These are phyloP conservation scores for Mythimna pallens DNA, from an alignment of 2,888 invertebrate genomes.

Conservation along the genomic window DNA sequence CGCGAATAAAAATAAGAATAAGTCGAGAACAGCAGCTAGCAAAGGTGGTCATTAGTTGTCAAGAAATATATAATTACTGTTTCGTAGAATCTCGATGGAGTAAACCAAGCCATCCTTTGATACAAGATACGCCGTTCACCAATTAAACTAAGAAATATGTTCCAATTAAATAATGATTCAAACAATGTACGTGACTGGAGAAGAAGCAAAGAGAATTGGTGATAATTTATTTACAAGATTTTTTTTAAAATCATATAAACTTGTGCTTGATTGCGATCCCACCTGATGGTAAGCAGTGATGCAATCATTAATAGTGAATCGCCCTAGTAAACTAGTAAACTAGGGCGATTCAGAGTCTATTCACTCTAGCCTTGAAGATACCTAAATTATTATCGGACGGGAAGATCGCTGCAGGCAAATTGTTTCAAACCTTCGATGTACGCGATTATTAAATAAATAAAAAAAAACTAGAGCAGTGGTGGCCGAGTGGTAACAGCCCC, in stretches of 20 bases:
- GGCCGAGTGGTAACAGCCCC: too few relatives aligned
- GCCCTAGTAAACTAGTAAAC: too few relatives aligned
- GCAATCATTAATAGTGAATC: too few relatives aligned
- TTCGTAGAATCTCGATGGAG: constrained; percentile 25
- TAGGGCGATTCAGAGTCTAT: too few relatives aligned
- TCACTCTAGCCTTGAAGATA: too few relatives aligned
- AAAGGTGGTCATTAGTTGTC: constrained; percentile 32
- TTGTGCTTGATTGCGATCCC: background rate
- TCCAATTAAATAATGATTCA: constrained; percentile 23
- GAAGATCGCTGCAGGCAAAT: too few relatives aligned
- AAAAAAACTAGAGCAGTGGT: too few relatives aligned
- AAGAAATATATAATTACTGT: constrained; percentile 42
- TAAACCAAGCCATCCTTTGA: constrained; percentile 34
- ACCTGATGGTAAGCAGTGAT: too few relatives aligned
- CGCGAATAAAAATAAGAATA: constrained; percentile 8
- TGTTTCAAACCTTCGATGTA: too few relatives aligned
- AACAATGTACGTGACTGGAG: constrained; percentile 7
- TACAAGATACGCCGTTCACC: constrained; percentile 25
- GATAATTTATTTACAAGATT: too few relatives aligned
- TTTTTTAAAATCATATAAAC: background rate
- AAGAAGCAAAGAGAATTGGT: background rate
- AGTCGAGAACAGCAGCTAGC: background rate
- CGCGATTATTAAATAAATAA: too few relatives aligned
- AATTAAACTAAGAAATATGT: constrained; percentile 41
- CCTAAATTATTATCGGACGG: too few relatives aligned